Evolutionary conservation across 1,140 invertebrate species (phyloP).

Genomic region (Phthorimaea operculella): DNA sequence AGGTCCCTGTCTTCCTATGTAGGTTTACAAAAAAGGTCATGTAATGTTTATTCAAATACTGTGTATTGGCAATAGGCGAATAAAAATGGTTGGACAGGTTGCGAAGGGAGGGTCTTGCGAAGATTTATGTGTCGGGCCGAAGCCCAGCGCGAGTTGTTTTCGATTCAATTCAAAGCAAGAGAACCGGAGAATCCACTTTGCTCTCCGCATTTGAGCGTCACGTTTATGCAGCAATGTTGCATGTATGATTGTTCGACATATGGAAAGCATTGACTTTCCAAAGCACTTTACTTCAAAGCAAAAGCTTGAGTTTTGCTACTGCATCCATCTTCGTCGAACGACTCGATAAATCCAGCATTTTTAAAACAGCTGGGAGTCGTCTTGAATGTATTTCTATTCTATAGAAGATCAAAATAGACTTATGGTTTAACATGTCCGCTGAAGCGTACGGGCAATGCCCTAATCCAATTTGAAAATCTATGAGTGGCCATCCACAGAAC

Average conservation of each 20-base stretch:
- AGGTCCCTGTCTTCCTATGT: neutral
- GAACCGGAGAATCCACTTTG: conserved; percentile 12
- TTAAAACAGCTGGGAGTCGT: too few relatives aligned
- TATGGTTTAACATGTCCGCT: too few relatives aligned
- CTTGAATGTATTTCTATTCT: too few relatives aligned
- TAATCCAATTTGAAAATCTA: too few relatives aligned
- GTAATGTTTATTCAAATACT: conserved; percentile 12
- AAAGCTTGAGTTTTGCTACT: too few relatives aligned
- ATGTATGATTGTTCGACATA: conserved; percentile 9
- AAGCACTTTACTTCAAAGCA: too few relatives aligned
- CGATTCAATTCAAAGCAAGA: conserved; percentile 11
- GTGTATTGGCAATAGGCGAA: neutral
- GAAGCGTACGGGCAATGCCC: too few relatives aligned
- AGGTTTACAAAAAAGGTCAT: neutral
- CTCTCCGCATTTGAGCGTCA: neutral
- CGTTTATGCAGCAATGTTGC: neutral
- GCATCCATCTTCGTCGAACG: too few relatives aligned
- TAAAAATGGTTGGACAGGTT: neutral
- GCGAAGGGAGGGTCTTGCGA: neutral
- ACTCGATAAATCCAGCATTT: too few relatives aligned
- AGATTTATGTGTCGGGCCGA: neutral
- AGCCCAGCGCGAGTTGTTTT: conserved; percentile 1
- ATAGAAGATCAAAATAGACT: too few relatives aligned
- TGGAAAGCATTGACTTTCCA: conserved; percentile 6
- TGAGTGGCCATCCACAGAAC: too few relatives aligned